phyloP scores from a whole-genome alignment of 1,140 invertebrate species.

The Hylyphantes graminicola region DNA sequence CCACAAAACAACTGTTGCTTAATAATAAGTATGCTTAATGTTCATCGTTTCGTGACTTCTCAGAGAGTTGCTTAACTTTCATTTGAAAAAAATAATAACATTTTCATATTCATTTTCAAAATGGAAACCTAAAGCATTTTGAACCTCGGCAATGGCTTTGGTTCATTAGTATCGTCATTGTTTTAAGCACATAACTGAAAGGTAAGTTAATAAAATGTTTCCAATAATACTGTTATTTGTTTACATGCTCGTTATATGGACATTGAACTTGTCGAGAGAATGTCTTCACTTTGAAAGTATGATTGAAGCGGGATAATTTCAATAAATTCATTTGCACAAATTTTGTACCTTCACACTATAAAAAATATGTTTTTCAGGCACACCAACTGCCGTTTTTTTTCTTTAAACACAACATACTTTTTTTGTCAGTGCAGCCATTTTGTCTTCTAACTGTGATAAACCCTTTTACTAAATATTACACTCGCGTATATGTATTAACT shows the following conservation, averaged over 20 bases:
- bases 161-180: constrained; percentile 11
- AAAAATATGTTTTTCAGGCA: too few relatives aligned
- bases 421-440: too few relatives aligned
- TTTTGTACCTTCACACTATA: too few relatives aligned
- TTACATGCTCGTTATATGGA: not conserved
- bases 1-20: too few relatives aligned
- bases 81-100: not conserved
- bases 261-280: not conserved
- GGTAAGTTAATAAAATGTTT: constrained; percentile 7
- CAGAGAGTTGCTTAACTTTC: constrained; percentile 1
- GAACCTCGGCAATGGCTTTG: not conserved
- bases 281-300: too few relatives aligned
- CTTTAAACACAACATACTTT: too few relatives aligned
- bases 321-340: too few relatives aligned
- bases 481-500: too few relatives aligned
- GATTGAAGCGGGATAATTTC: too few relatives aligned
- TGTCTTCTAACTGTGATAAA: too few relatives aligned
- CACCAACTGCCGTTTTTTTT: too few relatives aligned
- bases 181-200: constrained; percentile 6
- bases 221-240: not conserved
- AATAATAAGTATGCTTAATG: not conserved
- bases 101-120: not conserved
- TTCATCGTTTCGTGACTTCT: not conserved
- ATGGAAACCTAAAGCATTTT: not conserved
- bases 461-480: too few relatives aligned